Base-by-base conservation (phyloP, 2,113 vertebrate genomes). In the Xiphias gladius region DNA sequence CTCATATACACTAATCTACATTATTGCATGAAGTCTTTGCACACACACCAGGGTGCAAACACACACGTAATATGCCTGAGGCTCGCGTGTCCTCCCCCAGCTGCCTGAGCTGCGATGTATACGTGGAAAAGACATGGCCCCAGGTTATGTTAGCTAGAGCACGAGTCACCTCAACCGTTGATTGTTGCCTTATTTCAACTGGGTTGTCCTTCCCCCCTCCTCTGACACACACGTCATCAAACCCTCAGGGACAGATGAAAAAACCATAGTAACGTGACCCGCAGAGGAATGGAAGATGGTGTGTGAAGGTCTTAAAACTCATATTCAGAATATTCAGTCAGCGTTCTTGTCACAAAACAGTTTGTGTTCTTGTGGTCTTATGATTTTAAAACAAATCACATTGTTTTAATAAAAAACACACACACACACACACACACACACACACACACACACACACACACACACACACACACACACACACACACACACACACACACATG, bases 251-350 rank as follows among this genome's bases (percentile, higher is more conserved):
- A 79, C 63, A 77, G 59, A 90, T 63, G 63, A 83, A 55, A 86
- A 86, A 91, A 82, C 89, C 59, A 83, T 91, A 92, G 41, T 59
- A 70, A 82, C 86, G 86, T 89, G 90, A 85, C 76, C 62, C 5
- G 24, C 61, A 76, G 39, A 79, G 62, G 82, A 68, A 46, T 32
- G 30, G 48, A 61, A 50, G 32, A 69, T 22, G 50, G n/a, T 76
- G 73, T 73, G 52, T 67, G 54, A 48, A 35, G 30, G 28, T 75
- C 57, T 74, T 66, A 57, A 67, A 74, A 65, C 63, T 39, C 11
- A 74, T 35, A 35, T 35, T 35, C 6, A 35, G 6, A 6, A 3
- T n/a, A n/a, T n/a, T n/a, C n/a, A n/a, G n/a, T n/a, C n/a, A n/a
- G n/a, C n/a, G n/a, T n/a, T n/a, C n/a, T n/a, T n/a, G n/a, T n/a